A percentile compares a stretch with the other conserved stretches of the same genome.
Conservation (phyloP, 2,888 invertebrate species). For the Synanthedon formicaeformis region DNA sequence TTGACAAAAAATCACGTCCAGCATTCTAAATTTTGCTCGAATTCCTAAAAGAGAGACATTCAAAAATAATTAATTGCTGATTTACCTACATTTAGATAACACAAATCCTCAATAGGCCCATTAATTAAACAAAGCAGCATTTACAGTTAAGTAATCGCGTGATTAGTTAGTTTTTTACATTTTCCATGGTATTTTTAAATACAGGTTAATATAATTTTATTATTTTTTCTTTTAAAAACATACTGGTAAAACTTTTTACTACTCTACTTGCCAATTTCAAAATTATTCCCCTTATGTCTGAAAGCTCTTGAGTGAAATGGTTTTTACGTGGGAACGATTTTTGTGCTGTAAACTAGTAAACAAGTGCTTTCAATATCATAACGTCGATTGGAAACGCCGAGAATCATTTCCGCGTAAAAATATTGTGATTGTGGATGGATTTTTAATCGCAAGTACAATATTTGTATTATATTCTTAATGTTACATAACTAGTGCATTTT, state of each 20-base stretch:
- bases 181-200: too few species aligned
- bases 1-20: too few species aligned
- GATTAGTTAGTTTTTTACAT: too few species aligned
- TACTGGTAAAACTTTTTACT: not conserved
- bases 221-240: not conserved
- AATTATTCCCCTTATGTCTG: slow-evolving; percentile 48
- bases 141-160: too few species aligned
- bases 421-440: slow-evolving; percentile 70
- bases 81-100: too few species aligned
- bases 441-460: slow-evolving; percentile 65
- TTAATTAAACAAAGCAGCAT: too few species aligned
- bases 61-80: too few species aligned
- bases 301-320: slow-evolving; percentile 72
- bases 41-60: too few species aligned
- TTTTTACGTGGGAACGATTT: slow-evolving; percentile 72
- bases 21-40: too few species aligned
- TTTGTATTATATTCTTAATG: slow-evolving; percentile 26
- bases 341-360: slow-evolving; percentile 56
- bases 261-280: slow-evolving; percentile 21
- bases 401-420: slow-evolving; percentile 72
- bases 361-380: slow-evolving; percentile 57
- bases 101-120: too few species aligned
- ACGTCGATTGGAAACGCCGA: slow-evolving; percentile 67
- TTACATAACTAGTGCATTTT: slow-evolving; percentile 15
- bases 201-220: not conserved